Percentiles rank a stretch among this genome's conserved stretches.
phyloP scores from a whole-genome alignment of 2,888 invertebrate species.

The Aporophyla lueneburgensis region DNA sequence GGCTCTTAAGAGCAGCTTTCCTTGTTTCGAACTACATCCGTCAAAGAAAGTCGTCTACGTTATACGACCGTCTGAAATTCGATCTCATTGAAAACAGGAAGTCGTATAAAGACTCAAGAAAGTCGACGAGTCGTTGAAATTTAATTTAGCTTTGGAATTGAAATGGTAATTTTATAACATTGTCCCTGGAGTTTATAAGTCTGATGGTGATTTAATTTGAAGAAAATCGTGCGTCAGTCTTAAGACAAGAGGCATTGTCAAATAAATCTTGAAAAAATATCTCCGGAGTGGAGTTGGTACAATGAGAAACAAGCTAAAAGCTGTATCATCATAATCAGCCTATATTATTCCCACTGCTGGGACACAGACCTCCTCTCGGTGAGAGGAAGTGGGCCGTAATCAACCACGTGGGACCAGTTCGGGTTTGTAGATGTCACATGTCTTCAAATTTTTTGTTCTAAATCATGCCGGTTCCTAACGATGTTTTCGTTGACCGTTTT shows the following conservation, averaged over 20 bases:
- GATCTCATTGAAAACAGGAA: slow-evolving; percentile 36
- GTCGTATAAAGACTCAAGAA: slow-evolving; percentile 22
- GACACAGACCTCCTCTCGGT: too few relatives aligned
- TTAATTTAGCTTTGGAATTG: slow-evolving; percentile 30
- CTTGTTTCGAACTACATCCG: slow-evolving; percentile 11
- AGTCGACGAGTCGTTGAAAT: slow-evolving; percentile 36
- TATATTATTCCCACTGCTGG: too few relatives aligned
- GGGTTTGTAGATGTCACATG: too few relatives aligned
- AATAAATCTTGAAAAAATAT: background rate
- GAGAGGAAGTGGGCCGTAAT: too few relatives aligned
- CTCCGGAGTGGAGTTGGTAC: background rate
- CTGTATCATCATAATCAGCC: too few relatives aligned
- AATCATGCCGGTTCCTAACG: too few relatives aligned
- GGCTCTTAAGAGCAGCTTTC: background rate
- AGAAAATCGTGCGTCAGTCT: background rate
- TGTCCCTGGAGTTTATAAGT: slow-evolving; percentile 23
- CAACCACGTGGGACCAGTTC: too few relatives aligned
- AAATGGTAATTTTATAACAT: slow-evolving; percentile 30
- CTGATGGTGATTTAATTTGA: slow-evolving; percentile 1
- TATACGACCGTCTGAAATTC: slow-evolving; percentile 33
- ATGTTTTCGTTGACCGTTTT: too few relatives aligned
- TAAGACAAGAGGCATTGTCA: background rate
- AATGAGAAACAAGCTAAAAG: background rate
- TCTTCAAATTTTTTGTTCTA: too few relatives aligned
- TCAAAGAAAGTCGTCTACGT: slow-evolving; percentile 16